Base-by-base conservation (phyloP, 2,113 vertebrate species). In the Scolopax mira region DNA sequence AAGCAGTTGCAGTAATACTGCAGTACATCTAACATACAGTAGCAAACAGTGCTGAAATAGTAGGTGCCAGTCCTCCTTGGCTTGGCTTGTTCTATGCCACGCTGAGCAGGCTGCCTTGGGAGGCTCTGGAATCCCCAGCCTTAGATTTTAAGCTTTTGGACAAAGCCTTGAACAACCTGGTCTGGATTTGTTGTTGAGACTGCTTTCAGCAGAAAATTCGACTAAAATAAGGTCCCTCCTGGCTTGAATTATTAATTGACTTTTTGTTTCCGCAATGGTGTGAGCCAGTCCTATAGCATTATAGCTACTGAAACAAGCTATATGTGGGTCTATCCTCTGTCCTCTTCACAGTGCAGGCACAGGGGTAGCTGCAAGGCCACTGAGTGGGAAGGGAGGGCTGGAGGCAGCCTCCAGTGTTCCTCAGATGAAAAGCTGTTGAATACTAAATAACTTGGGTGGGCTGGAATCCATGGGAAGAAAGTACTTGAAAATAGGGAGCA, bases 261-360 rank as follows among this genome's bases (percentile, higher is more conserved):
- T n/a, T 24, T 67, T 41, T 79, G 49, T 10, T 24, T 73, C 28
- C 61, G 6, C 11, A 8, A 3, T 25, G 49, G 25, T 10, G 11
- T 1, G 3, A 33, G 22, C 27, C 27, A 35, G 15, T 39, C 42
- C 24, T 55, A 33, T 31, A 39, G 41, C 7, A 9, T 15, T 54
- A 2, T 10, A 77, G 12, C 61, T 60, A 1, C 44, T 60, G 58
- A 57, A 64, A 25, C 23, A 35, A 35, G n/a, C 25, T 65, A 1
- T 16, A 0, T 6, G 2, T 30, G 8, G 60, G 42, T 54, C 17
- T 88, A 14, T 42, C 14, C 1, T 0, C 31, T 8, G 13, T 65
- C 11, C 12, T 52, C 27, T 28, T 49, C 3, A 1, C 27, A 31
- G 13, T 17, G 10, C 21, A 11, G 60, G 39, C 9, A 18, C 5